These are phyloP conservation scores for Tenthredo scrophulariae DNA, from an alignment of 2,888 invertebrate species.

Conservation along the genomic window DNA sequence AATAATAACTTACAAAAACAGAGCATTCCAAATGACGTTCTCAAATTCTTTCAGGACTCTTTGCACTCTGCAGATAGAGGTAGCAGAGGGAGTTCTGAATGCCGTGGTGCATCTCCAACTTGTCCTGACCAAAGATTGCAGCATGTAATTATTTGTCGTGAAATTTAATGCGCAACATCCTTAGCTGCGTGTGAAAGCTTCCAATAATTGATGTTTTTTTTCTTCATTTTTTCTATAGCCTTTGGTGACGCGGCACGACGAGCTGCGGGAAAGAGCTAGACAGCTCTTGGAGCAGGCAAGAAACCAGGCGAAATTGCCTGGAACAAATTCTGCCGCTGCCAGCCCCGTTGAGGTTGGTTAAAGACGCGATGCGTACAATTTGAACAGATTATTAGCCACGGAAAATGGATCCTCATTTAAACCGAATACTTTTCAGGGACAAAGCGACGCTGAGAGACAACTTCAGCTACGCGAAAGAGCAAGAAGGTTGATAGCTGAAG, in stretches of 20 bases:
- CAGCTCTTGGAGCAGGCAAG: constrained; percentile 90
- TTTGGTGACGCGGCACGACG: constrained; percentile 89
- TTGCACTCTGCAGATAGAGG: constrained; percentile 69
- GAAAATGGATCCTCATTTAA: background rate
- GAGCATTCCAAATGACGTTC: background rate
- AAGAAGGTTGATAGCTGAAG: constrained; percentile 92
- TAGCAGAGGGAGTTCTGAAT: constrained; percentile 73
- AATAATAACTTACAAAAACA: background rate
- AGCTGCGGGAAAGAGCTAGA: constrained; percentile 91
- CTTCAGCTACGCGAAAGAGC: constrained; percentile 93
- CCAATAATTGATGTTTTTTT: background rate
- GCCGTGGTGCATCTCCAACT: constrained; percentile 72
- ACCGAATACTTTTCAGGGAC: constrained; percentile 67
- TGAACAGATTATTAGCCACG: background rate
- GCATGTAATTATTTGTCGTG: constrained; percentile 72
- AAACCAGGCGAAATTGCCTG: constrained; percentile 76
- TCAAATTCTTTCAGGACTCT: constrained; percentile 65
- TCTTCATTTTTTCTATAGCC: constrained; percentile 79
- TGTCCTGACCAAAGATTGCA: constrained; percentile 72
- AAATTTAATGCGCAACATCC: background rate
- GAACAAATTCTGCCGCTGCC: constrained; percentile 79
- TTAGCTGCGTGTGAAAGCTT: background rate
- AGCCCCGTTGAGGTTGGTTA: constrained; percentile 80
- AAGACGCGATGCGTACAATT: background rate
- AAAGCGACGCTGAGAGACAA: constrained; percentile 92